Conservation (phyloP, 1,140 invertebrate species). For the Panagrolaimus sp. region DNA sequence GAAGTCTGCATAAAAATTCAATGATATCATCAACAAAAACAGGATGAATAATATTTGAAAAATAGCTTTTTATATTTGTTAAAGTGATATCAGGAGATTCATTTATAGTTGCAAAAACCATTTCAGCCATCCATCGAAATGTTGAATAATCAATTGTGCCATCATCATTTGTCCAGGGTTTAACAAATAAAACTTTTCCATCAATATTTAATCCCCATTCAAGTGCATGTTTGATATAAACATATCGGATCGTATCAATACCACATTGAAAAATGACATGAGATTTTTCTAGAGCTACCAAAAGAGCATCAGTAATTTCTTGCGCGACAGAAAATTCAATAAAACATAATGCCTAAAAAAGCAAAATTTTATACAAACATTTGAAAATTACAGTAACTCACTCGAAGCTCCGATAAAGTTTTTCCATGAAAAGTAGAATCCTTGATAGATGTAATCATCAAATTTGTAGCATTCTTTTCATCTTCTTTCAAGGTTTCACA, state of each 20-base stretch:
- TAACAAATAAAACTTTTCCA: slow-evolving; percentile 6
- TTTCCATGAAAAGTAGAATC: too few species aligned
- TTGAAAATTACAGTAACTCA: too few species aligned
- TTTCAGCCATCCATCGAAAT: slow-evolving; percentile 17
- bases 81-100: slow-evolving; percentile 2
- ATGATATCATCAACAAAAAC: not conserved
- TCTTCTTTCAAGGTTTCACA: too few species aligned
- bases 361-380: too few species aligned
- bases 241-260: slow-evolving; percentile 1
- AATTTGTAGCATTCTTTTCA: too few species aligned
- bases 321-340: too few species aligned
- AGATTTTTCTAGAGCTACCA: not conserved
- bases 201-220: slow-evolving; percentile 3
- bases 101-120: not conserved
- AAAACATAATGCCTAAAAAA: too few species aligned
- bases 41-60: not conserved
- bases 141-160: slow-evolving; percentile 1
- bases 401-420: too few species aligned
- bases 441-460: too few species aligned
- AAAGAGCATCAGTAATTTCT: too few species aligned
- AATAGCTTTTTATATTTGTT: not conserved
- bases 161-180: not conserved
- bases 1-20: not conserved
- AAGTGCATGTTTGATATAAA: not conserved
- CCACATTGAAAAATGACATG: slow-evolving; percentile 1